Conservation (phyloP, 2,888 invertebrate species). For the Clistopyga incitator region DNA sequence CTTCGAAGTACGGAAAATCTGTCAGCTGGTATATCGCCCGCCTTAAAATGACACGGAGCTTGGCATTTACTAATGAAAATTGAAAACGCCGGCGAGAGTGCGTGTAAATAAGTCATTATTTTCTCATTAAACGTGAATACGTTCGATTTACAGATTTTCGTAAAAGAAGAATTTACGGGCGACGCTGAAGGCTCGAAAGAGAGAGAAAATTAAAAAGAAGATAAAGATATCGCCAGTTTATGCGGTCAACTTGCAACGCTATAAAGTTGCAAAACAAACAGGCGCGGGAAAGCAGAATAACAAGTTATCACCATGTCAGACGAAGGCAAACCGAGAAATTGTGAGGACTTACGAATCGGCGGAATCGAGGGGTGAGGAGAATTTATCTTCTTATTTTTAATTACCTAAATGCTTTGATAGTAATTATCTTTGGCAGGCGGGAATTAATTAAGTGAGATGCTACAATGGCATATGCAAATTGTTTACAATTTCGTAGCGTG, state of each 20-base stretch:
- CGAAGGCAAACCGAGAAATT: slow-evolving; percentile 51
- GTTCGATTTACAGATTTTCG: slow-evolving; percentile 21
- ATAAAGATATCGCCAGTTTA: slow-evolving; percentile 64
- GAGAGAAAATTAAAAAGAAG: slow-evolving; percentile 22
- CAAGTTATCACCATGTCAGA: slow-evolving; percentile 44
- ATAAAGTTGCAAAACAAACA: slow-evolving; percentile 30
- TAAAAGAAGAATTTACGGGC: slow-evolving; percentile 15
- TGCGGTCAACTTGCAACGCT: slow-evolving; percentile 72
- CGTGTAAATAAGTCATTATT: background rate
- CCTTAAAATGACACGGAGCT: background rate
- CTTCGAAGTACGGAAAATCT: background rate
- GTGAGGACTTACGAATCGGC: slow-evolving; percentile 78
- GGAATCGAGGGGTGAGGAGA: slow-evolving; percentile 82
- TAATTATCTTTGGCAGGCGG: background rate
- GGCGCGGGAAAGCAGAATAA: slow-evolving; percentile 19
- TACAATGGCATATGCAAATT: background rate
- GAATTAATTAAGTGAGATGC: background rate
- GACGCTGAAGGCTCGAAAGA: slow-evolving; percentile 22
- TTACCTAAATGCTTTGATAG: background rate
- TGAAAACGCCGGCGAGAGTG: background rate
- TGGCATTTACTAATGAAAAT: background rate
- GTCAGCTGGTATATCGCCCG: background rate
- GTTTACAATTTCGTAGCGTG: background rate
- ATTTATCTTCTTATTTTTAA: slow-evolving; percentile 16
- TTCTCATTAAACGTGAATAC: slow-evolving; percentile 5